phyloP scores from a whole-genome alignment of 2,888 invertebrate species.

The Notodonta dromedarius region DNA sequence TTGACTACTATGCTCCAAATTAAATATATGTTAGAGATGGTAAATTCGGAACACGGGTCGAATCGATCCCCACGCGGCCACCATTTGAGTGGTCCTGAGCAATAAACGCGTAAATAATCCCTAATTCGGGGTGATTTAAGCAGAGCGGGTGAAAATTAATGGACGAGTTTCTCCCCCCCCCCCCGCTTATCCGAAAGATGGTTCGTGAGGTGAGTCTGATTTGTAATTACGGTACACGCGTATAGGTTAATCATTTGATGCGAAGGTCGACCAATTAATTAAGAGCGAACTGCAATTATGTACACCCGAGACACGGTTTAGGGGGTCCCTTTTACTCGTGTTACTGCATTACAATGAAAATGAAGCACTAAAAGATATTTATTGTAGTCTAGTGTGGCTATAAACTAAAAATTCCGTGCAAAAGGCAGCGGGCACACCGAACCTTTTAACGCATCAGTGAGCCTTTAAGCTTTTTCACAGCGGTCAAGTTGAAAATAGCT shows the following conservation, averaged over 20 bases:
- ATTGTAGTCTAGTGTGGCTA: background rate
- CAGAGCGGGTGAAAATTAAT: constrained; percentile 63
- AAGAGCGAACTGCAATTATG: constrained; percentile 20
- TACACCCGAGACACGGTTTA: constrained; percentile 12
- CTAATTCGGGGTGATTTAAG: constrained; percentile 54
- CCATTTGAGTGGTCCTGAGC: constrained; percentile 30
- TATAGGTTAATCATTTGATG: constrained; percentile 45
- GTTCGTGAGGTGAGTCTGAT: constrained; percentile 46
- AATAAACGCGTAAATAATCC: constrained; percentile 53
- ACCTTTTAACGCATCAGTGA: constrained; percentile 47
- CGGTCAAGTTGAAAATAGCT: constrained; percentile 63
- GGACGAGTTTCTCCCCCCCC: constrained; percentile 42
- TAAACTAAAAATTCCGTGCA: background rate
- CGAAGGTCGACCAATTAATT: constrained; percentile 46
- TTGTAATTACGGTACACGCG: constrained; percentile 57
- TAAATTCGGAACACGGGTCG: constrained; percentile 18
- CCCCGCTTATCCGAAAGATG: constrained; percentile 37
- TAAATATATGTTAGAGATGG: constrained; percentile 10
- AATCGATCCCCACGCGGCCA: constrained; percentile 31
- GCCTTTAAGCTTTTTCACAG: constrained; percentile 47
- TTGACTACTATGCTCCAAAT: constrained; percentile 20
- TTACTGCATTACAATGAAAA: background rate
- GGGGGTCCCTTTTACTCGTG: constrained; percentile 7
- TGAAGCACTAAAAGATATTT: background rate
- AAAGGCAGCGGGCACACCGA: background rate